Evolutionary conservation across 2,888 invertebrate genomes (phyloP), one percentile per base, ranked within the genome.

Genomic region (Eledone cirrhosa): DNA sequence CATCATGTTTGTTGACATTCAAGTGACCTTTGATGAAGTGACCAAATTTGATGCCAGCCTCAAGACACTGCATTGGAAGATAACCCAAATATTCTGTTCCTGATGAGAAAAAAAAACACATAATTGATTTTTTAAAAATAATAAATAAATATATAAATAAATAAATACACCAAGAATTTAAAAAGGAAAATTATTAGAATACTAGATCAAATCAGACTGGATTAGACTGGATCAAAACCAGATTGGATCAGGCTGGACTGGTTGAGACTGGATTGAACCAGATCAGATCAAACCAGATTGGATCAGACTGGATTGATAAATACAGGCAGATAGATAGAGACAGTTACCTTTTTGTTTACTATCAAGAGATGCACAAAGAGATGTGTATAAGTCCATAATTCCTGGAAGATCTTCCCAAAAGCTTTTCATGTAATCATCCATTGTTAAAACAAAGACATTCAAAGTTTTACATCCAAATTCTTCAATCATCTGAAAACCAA

Each of bases 1-100:
- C 85, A 81, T 89, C 87, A 80, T 87, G 85, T 80, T 87, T 88
- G 82, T 88, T 89, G 41, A 90, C 90, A 67, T 88, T 85, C n/a
- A 90, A 83, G 77, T 82, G 82, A n/a, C 90, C 90, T 65, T 86
- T 85, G 22, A 86, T 81, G 78, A 84, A 88, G 19, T 81, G 83
- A 13, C 88, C 89, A 11, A 85, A 81, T 80, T 89, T 88, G 27
- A 89, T 76, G 16, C 89, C 89, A 77, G 85, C 84, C 77, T 86
- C 85, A 69, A 89, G 77, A 41, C 88, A 83, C 77, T 89, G 89
- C n/a, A 77, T 47, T 0, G 88, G 85, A 13, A 88, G 79, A 81
- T 90, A 88, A 27, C 89, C 88, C 41, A 79, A 79, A 80, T 84
- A 87, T 31, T 88, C 88, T 27, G 81, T 81, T 19, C 83, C 86